Evolutionary conservation across 2,113 vertebrate genomes (phyloP), one percentile per base, ranked within the genome.

Genomic region (Clupea harengus): DNA sequence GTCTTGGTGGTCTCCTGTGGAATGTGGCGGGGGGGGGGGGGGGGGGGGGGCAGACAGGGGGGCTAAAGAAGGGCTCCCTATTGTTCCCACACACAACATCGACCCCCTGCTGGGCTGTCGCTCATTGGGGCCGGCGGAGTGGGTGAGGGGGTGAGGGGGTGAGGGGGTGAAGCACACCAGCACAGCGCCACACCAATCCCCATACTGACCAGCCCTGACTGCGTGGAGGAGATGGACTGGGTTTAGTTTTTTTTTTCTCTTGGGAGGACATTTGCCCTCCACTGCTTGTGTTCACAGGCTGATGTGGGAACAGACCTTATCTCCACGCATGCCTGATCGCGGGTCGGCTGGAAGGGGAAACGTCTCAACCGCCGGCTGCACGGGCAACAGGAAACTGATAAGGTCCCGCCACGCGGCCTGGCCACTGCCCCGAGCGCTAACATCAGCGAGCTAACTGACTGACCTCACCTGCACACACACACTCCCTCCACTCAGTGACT

Each of bases 1-100:
- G 96, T 96, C 97, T 96, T 97, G 97, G 97, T 98, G 97, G 98
- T 97, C 97, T 95, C 89, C 93, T 94, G 94, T 94, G 96, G 97
- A 97, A 96, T 97, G 96, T 90, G 92, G 93, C 94, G 94, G 93
- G 96, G 95, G 95, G 95, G 83, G 94, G 93, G 96, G 95, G 95
- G 95, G 83, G 18, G 86, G 81, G 50, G 78, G 39, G 85, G 67
- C 49, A 60, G 86, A 64, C 28, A n/a, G 20, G 64, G 47, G 28
- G 64, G 46, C 91, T 91, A 91, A 93, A 92, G 89, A 84, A 90
- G 95, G 96, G 95, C 94, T 93, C 93, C 95, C 95, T 95, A 98
- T 98, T 99, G 97, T 98, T 97, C 96, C 92, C 93, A 90, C 91
- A 95, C 95, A 97, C 95, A 97, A 97, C 95, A 94, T 91, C 86